Evolutionary conservation across 2,888 invertebrate genomes (phyloP).

Genomic region (Polyommatus icarus): DNA sequence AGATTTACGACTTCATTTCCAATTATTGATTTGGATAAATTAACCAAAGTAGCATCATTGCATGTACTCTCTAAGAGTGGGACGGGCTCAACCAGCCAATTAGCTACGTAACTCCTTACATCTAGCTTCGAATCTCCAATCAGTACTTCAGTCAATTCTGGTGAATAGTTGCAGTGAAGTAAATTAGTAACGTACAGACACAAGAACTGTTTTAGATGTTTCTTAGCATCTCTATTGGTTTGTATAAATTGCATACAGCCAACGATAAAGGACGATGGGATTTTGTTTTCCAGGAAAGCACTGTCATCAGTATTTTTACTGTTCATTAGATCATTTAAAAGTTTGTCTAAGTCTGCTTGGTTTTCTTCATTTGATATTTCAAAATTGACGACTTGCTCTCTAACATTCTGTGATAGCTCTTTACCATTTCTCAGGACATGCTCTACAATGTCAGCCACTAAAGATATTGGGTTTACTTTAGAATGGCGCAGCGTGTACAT

Average conservation of each 20-base stretch:
- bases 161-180: constrained; percentile 81
- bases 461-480: constrained; percentile 55
- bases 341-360: constrained; percentile 56
- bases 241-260: constrained; percentile 67
- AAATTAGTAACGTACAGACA: constrained; percentile 76
- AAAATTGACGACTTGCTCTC: constrained; percentile 62
- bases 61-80: constrained; percentile 56
- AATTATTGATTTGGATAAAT: constrained; percentile 68
- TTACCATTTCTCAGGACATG: constrained; percentile 61
- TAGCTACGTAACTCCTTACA: constrained; percentile 71
- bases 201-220: constrained; percentile 62
- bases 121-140: constrained; percentile 72
- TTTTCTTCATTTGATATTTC: constrained; percentile 61
- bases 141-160: constrained; percentile 72
- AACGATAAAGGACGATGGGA: constrained; percentile 68
- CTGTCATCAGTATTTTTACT: constrained; percentile 57
- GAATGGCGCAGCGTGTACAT: constrained; percentile 74
- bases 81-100: constrained; percentile 69
- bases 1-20: constrained; percentile 54
- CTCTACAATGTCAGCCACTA: constrained; percentile 64
- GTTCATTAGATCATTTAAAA: constrained; percentile 67
- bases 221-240: constrained; percentile 59
- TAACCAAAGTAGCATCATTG: constrained; percentile 56
- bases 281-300: constrained; percentile 64
- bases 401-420: constrained; percentile 57